Evolutionary conservation across 2,113 vertebrate genomes (phyloP).

Genomic region (Gambusia affinis): DNA sequence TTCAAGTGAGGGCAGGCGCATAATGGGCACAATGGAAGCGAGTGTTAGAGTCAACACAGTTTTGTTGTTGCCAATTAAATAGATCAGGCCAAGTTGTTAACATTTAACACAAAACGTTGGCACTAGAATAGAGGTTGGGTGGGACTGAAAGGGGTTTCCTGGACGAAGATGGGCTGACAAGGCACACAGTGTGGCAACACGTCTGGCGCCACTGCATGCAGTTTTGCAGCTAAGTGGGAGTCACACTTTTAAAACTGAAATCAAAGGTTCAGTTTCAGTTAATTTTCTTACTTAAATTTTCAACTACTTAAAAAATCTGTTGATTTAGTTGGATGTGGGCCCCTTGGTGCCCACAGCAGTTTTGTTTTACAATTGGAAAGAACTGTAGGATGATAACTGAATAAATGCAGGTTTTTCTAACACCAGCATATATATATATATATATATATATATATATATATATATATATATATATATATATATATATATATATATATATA

Average conservation of each 20-base stretch:
- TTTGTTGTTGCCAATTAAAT: constrained; percentile 84
- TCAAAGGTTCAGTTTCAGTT: neutral
- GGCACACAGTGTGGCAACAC: constrained; percentile 16
- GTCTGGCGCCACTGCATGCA: neutral
- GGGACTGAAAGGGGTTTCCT: constrained; percentile 59
- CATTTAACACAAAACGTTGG: constrained; percentile 88
- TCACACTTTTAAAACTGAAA: neutral
- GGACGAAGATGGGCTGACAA: constrained; percentile 34
- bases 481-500: too few species aligned
- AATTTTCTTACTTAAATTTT: neutral
- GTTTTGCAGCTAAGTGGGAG: neutral
- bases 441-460: too few species aligned
- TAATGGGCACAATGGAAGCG: constrained; percentile 88
- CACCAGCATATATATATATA: too few species aligned
- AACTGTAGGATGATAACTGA: too few species aligned
- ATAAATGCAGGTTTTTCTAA: too few species aligned
- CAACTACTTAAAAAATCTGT: neutral
- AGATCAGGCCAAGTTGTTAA: constrained; percentile 84
- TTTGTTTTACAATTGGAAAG: neutral
- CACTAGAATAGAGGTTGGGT: constrained; percentile 78
- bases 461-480: too few species aligned
- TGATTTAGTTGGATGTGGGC: neutral
- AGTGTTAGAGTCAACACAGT: constrained; percentile 88
- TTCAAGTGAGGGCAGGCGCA: constrained; percentile 85
- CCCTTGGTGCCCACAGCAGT: neutral